Evolutionary conservation across 2,113 vertebrate species (phyloP), one percentile per base, ranked within the genome.

Genomic region (Cyprinodon variegatus): DNA sequence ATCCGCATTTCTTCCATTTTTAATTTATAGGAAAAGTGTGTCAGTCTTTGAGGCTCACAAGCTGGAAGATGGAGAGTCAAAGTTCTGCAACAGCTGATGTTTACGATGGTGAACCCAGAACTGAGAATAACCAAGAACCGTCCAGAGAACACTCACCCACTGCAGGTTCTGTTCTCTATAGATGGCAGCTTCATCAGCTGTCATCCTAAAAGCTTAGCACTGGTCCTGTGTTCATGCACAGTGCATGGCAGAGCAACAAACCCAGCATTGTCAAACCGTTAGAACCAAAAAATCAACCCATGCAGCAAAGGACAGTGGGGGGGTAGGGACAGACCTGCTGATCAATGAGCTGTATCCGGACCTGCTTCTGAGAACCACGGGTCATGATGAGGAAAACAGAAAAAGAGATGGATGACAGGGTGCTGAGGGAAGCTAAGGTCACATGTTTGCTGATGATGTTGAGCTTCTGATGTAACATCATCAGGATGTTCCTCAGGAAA

Each of bases 301-400:
- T 91, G 89, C 84, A 78, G 88, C 68, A 61, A 68, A 65, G 71
- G 84, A 50, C 63, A 70, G 59, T 59, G 40, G 77, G 70, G 5
- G 53, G 65, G 69, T 70, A 65, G 70, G 80, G 39, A 48, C 94
- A 92, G 77, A 95, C 94, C 94, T 94, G 87, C 37, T 89, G 91
- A 89, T 93, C 93, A 91, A 29, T 92, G 90, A 94, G 87, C 88
- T 93, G 93, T 88, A 95, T 94, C 93, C 93, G 91, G 68, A 94
- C 94, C 83, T 95, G 94, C 91, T 94, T 95, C 94, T 95, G 86
- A 79, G 85, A 86, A 90, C 88, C 81, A 91, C 8, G 78, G 79
- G 86, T 83, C 76, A 86, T 57, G 74, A 80, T 82, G 72, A 91
- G 57, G 88, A 78, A 79, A 59, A 77, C 68, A 61, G 81, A 72